Evolutionary conservation across 2,888 invertebrate genomes (phyloP), one percentile per base, ranked within the genome.

Genomic region (Cactoblastis cactorum): DNA sequence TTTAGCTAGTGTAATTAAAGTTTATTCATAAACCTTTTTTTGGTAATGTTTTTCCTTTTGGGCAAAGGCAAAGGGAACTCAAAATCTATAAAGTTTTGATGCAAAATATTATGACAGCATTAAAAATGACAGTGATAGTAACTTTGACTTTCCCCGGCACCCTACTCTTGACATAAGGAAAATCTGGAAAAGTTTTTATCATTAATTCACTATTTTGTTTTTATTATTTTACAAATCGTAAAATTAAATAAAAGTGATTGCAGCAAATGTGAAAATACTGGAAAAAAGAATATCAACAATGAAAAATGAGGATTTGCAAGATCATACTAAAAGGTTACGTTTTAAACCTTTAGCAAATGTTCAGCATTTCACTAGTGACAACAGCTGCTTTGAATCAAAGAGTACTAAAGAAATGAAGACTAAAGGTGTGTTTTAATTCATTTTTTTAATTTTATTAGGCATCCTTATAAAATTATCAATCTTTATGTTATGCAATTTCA

Each of bases 301-400:
- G 50, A 87, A 82, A 71, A 82, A 67, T 69, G 87, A 87, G 54
- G 83, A 84, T 57, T 59, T 71, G 53, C 81, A 81, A 59, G 85
- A 84, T 54, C 81, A 81, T 62, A 85, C 80, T 35, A 87, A 88
- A 76, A 83, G 80, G 71, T 77, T 88, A 74, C 84, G 88, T 54
- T 88, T 88, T 58, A 88, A 83, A 65, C 70, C 83, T 59, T 15
- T 83, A 66, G 51, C 78, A 55, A 82, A 77, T 65, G 70, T 74
- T 54, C 86, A 81, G 62, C 71, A 78, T 59, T 74, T 69, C 64
- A 70, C 79, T 53, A 74, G 71, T 55, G 86, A 86, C 65, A 61
- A 65, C 56, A 72, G 56, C 58, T 65, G 56, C 58, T 65, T 61
- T 65, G 85, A 86, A 61, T 49, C 56, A 38, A 87, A 73, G 75